phyloP scores from a whole-genome alignment of 2,888 invertebrate species.

The Tryphoninae sp. region DNA sequence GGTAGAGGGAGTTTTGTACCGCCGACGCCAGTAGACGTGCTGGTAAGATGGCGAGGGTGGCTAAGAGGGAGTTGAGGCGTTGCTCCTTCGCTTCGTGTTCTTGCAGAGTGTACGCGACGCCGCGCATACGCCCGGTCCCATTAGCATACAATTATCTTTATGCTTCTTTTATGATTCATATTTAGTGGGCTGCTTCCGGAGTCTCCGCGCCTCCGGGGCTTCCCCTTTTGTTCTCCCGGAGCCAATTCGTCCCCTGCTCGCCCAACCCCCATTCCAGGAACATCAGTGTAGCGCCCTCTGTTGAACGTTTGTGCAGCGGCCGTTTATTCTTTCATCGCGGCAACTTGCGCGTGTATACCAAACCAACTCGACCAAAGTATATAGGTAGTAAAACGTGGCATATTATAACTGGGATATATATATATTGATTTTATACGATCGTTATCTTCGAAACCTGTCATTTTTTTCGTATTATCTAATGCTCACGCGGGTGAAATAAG shows the following conservation, averaged over 20 bases:
- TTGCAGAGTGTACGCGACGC: conserved; percentile 66
- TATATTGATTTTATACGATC: conserved; percentile 40
- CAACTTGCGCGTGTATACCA: not conserved
- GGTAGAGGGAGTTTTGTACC: not conserved
- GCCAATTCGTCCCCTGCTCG: not conserved
- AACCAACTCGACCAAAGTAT: not conserved
- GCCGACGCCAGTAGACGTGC: conserved; percentile 41
- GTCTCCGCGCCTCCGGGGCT: conserved; percentile 40
- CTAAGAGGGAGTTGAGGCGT: conserved; percentile 52
- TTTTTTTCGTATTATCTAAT: conserved; percentile 2
- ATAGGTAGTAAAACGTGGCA: conserved; percentile 1
- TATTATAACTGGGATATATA: conserved; percentile 1
- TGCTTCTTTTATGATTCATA: conserved; percentile 77
- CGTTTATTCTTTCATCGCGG: conserved; percentile 28
- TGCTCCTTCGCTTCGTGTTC: not conserved
- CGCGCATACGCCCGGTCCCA: conserved; percentile 72
- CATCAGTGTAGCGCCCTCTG: conserved; percentile 17
- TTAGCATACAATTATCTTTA: conserved; percentile 78
- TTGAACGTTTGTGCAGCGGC: conserved; percentile 7
- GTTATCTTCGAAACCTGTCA: conserved; percentile 48
- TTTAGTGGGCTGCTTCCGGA: conserved; percentile 69
- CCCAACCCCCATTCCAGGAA: conserved; percentile 9
- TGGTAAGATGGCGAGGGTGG: conserved; percentile 7
- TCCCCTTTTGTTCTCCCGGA: conserved; percentile 20
- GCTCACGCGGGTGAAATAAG: not conserved